A percentile compares a stretch with the other conserved stretches of the same genome.
These are phyloP conservation scores for Alligator sinensis DNA, from an alignment of 2,113 vertebrate genomes.

Conservation along the genomic window DNA sequence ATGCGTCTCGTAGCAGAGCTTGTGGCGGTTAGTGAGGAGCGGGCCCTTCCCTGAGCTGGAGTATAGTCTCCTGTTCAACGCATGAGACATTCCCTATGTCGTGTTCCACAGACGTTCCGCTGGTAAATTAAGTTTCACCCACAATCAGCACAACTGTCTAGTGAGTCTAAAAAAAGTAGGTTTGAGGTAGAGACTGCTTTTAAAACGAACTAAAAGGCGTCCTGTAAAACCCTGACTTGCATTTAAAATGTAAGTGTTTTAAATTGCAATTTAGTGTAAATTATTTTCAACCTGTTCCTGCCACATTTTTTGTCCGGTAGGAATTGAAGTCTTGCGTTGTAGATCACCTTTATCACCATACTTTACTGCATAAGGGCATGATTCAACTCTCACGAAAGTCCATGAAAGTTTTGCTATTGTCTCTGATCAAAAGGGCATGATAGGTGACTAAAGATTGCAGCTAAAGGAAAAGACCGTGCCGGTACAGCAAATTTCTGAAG, in stretches of 20 bases:
- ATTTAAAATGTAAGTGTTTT: background rate
- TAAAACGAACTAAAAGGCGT: fast-evolving
- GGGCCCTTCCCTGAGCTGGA: background rate
- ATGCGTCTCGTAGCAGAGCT: too few species aligned
- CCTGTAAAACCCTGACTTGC: background rate
- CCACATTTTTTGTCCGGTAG: background rate
- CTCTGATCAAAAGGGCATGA: background rate
- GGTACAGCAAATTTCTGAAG: background rate
- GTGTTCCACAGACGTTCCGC: background rate
- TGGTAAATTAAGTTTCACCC: fast-evolving
- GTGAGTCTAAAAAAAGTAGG: background rate
- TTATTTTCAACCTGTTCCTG: background rate
- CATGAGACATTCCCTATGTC: background rate
- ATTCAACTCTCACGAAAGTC: background rate
- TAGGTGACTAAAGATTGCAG: background rate
- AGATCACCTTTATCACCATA: too few species aligned
- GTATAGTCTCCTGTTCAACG: background rate
- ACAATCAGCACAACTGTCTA: too few species aligned
- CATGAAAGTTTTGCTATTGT: background rate
- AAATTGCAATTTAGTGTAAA: background rate
- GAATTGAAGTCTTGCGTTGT: too few species aligned
- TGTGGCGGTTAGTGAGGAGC: too few species aligned
- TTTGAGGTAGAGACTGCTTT: background rate
- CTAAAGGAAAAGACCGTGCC: background rate
- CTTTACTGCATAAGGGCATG: background rate